A percentile compares a stretch with the other conserved stretches of the same genome.
phyloP scores from a whole-genome alignment of 1,140 invertebrate genomes.

The Drosophila pallidifrons region DNA sequence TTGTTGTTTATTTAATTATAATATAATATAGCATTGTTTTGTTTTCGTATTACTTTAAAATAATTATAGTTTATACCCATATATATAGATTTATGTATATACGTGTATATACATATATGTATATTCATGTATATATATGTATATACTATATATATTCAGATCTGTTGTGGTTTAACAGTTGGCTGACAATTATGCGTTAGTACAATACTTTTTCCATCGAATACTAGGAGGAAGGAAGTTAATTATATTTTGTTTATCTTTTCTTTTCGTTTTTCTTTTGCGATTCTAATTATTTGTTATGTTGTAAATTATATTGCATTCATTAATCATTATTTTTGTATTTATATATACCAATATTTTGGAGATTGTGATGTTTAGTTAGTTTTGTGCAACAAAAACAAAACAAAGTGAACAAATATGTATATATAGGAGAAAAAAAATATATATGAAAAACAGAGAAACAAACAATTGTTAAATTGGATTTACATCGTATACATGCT shows the following conservation, averaged over 20 bases:
- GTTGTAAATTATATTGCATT: conserved; percentile 17
- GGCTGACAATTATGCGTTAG: conserved; percentile 32
- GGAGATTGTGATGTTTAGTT: neutral
- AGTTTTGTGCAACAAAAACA: conserved; percentile 13
- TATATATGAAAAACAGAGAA: conserved; percentile 13
- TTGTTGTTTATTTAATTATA: conserved; percentile 60
- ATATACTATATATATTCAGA: conserved; percentile 29
- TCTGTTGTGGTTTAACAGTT: conserved; percentile 16
- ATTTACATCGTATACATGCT: conserved; percentile 69
- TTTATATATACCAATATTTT: conserved; percentile 2
- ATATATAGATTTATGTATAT: conserved; percentile 38
- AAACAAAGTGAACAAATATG: conserved; percentile 14
- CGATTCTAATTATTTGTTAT: conserved; percentile 15
- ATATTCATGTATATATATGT: conserved; percentile 39
- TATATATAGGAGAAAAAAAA: neutral
- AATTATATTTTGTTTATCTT: conserved; percentile 45
- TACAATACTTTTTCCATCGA: conserved; percentile 61
- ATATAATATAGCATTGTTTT: conserved; percentile 58
- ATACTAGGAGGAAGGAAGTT: conserved; percentile 62
- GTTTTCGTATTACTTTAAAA: conserved; percentile 62
- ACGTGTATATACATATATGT: conserved; percentile 30
- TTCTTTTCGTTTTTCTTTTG: conserved; percentile 38
- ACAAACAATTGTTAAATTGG: conserved; percentile 54
- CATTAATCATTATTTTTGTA: neutral
- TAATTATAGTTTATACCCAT: conserved; percentile 60